Conservation (phyloP, 2,113 vertebrate genomes). For the Psittacula cyanocephala region DNA sequence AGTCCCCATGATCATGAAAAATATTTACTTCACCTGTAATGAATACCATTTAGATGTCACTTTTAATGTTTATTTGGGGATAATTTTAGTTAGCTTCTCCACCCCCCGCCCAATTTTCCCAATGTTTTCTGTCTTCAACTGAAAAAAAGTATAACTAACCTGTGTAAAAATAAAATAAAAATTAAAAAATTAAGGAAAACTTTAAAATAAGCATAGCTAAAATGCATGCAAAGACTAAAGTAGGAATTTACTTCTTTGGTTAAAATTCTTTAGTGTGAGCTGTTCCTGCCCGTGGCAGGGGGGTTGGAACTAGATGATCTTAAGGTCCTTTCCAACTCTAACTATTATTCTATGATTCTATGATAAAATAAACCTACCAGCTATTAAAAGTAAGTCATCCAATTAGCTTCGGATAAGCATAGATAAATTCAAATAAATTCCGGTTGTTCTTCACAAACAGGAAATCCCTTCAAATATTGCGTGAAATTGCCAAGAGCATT, state of each 20-base stretch:
- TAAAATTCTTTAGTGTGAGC: neutral
- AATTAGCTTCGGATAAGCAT: neutral
- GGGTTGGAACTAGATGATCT: too few species aligned
- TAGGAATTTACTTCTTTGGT: fast-evolving
- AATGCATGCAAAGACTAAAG: neutral
- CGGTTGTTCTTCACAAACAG: neutral
- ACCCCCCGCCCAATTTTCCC: fast-evolving
- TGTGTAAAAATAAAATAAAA: neutral
- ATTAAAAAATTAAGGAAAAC: neutral
- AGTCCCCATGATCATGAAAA: too few species aligned
- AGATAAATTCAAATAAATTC: neutral
- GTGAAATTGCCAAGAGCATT: neutral
- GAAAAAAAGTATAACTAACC: neutral
- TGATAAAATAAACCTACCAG: neutral
- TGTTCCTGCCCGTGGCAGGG: too few species aligned
- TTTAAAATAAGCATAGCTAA: neutral
- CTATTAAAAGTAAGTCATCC: neutral
- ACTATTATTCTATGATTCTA: too few species aligned
- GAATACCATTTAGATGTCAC: neutral
- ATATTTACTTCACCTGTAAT: neutral
- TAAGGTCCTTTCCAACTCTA: too few species aligned
- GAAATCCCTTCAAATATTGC: neutral
- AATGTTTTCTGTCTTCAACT: neutral
- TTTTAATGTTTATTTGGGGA: neutral
- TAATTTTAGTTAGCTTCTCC: neutral